phyloP scores from a whole-genome alignment of 35 echinoderm and acorn worm species.

The Apostichopus parvimensis region DNA sequence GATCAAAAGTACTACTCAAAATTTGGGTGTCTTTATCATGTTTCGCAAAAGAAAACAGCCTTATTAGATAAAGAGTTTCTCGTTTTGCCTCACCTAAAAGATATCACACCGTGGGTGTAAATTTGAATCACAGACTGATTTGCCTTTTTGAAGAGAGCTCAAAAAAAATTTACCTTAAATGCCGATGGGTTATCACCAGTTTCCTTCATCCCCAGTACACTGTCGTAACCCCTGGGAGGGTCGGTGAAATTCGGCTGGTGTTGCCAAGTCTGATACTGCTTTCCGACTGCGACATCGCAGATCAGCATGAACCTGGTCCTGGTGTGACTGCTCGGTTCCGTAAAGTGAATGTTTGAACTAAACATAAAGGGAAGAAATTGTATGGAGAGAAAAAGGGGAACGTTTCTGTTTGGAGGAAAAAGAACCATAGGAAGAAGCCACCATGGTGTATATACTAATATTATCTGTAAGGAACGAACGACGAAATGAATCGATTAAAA shows the following conservation, averaged over 20 bases:
- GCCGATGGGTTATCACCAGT: conserved; percentile 36
- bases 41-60: too few species aligned
- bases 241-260: conserved; percentile 31
- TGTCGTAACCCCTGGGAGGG: conserved; percentile 73
- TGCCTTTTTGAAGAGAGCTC: too few species aligned
- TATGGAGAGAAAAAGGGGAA: too few species aligned
- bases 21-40: too few species aligned
- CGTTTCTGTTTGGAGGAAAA: too few species aligned
- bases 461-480: too few species aligned
- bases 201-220: conserved; percentile 67
- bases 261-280: conserved; percentile 21
- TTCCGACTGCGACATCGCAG: conserved; percentile 46
- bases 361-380: not conserved
- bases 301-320: conserved; percentile 29
- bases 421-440: too few species aligned
- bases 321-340: not conserved
- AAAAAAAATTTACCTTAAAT: conserved; percentile 56
- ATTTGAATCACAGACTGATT: too few species aligned
- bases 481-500: too few species aligned
- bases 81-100: not conserved
- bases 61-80: not conserved
- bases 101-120: too few species aligned
- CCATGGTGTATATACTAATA: too few species aligned
- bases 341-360: conserved; percentile 40
- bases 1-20: too few species aligned